phyloP scores from a whole-genome alignment of 1,140 invertebrate species.

The Neotoxoptera formosana region DNA sequence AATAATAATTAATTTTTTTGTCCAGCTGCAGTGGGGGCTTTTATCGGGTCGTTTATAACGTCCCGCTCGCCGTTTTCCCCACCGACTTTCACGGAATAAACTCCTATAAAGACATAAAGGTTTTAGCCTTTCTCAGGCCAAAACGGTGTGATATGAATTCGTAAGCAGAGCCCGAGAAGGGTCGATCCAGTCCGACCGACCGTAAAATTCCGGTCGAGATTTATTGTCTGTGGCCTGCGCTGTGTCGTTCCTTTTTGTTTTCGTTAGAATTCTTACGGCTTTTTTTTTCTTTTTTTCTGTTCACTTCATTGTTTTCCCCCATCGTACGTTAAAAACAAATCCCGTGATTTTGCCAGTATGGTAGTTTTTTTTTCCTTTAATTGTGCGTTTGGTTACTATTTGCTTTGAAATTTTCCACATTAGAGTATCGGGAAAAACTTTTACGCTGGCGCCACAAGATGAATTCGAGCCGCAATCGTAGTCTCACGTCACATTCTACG shows the following conservation, averaged over 20 bases:
- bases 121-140: conserved; percentile 51
- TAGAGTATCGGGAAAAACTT: conserved; percentile 34
- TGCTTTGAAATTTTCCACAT: conserved; percentile 33
- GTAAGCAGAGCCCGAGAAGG: conserved; percentile 35
- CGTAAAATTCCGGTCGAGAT: conserved; percentile 51
- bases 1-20: conserved; percentile 57
- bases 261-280: conserved; percentile 15
- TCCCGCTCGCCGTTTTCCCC: background rate
- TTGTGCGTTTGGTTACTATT: conserved; percentile 31
- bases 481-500: background rate
- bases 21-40: background rate
- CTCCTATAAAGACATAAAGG: conserved; percentile 57
- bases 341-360: background rate
- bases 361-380: background rate
- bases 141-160: conserved; percentile 54
- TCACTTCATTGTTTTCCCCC: conserved; percentile 35
- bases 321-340: background rate
- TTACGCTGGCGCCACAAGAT: conserved; percentile 49
- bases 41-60: conserved; percentile 55
- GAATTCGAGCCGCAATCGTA: background rate
- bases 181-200: conserved; percentile 48
- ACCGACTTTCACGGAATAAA: conserved; percentile 36
- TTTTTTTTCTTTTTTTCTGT: conserved; percentile 35
- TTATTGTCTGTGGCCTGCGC: conserved; percentile 37
- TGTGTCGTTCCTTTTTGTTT: conserved; percentile 22